phyloP scores from a whole-genome alignment of 2,888 invertebrate species.

The Cataglyphis albicans region DNA sequence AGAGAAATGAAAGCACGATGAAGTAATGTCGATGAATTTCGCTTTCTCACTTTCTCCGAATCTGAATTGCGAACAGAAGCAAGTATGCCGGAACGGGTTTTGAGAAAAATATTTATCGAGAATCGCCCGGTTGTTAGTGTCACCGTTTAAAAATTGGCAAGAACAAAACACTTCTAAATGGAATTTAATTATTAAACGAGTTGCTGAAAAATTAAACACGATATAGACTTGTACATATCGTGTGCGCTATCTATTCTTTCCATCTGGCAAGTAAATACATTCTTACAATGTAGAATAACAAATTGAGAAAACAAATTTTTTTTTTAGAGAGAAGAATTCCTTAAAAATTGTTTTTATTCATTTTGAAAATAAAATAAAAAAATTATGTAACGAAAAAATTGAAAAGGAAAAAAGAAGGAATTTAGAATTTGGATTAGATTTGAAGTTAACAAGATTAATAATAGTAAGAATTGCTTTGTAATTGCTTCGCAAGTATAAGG shows the following conservation, averaged over 20 bases:
- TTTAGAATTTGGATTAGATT: background rate
- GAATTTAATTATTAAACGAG: background rate
- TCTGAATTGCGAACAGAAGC: slow-evolving; percentile 41
- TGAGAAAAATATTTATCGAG: slow-evolving; percentile 42
- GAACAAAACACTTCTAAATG: background rate
- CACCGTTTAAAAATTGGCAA: background rate
- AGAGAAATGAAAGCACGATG: background rate
- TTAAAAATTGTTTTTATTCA: background rate
- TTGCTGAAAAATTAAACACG: background rate
- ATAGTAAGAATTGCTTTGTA: background rate
- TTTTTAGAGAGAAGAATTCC: background rate
- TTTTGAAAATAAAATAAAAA: background rate
- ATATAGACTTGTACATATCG: background rate
- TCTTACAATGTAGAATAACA: background rate
- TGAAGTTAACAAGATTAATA: background rate
- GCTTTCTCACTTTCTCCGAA: slow-evolving; percentile 55
- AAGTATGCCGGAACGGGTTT: slow-evolving; percentile 56
- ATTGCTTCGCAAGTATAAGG: background rate
- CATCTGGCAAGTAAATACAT: background rate
- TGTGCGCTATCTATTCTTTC: background rate
- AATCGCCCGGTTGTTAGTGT: slow-evolving; percentile 43
- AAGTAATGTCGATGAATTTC: slow-evolving; percentile 4
- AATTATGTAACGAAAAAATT: background rate
- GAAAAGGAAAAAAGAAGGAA: background rate
- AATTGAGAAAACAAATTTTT: background rate